Percentiles rank a stretch among this genome's conserved stretches.
These are phyloP conservation scores for Eupithecia insigniata DNA, from an alignment of 2,888 invertebrate species.

Conservation along the genomic window DNA sequence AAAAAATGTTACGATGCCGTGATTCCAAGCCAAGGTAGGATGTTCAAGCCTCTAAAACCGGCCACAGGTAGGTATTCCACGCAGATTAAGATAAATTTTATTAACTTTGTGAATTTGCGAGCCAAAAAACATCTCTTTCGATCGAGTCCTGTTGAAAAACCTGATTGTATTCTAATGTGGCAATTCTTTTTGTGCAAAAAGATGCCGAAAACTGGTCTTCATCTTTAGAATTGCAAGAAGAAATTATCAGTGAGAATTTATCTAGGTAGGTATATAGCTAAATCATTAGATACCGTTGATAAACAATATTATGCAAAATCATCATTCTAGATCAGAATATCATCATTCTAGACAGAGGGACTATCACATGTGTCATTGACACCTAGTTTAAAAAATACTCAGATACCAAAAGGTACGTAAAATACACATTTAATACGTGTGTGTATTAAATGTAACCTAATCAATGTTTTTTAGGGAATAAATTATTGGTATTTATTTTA, in stretches of 20 bases:
- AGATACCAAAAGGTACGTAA: neutral
- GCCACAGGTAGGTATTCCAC: constrained; percentile 24
- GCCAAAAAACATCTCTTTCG: neutral
- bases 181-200: neutral
- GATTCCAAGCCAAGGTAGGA: neutral
- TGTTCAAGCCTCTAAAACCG: constrained; percentile 14
- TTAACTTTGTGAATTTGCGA: neutral
- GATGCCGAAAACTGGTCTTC: neutral
- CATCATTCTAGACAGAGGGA: neutral
- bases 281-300: neutral
- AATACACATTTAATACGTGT: too few relatives aligned
- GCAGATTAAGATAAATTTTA: constrained; percentile 3
- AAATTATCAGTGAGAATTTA: neutral
- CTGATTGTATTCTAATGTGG: neutral
- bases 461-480: neutral
- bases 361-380: neutral
- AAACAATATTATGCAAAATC: neutral
- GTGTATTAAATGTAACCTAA: neutral
- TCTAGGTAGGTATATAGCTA: too few relatives aligned
- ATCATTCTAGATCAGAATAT: neutral
- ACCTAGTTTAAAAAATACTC: neutral
- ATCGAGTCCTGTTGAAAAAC: constrained; percentile 1
- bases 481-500: too few relatives aligned
- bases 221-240: neutral
- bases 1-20: neutral